Conservation (phyloP, 2,113 vertebrate genomes). For the Echinops telfairi region DNA sequence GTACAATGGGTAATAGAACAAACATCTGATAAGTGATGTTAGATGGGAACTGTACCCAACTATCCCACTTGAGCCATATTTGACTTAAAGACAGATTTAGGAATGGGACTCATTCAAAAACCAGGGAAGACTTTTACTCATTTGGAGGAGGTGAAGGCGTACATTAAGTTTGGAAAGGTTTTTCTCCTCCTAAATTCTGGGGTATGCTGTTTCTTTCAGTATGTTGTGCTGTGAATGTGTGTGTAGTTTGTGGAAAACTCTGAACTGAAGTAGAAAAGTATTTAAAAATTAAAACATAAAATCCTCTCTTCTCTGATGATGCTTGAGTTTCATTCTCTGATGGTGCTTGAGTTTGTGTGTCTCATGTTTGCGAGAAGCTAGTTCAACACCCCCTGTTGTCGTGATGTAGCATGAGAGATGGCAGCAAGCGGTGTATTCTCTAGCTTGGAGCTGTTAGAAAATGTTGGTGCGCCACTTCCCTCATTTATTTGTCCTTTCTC, state of each 20-base stretch:
- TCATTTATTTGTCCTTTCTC: slow-evolving; percentile 35
- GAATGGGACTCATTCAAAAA: background rate
- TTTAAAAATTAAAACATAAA: slow-evolving; percentile 9
- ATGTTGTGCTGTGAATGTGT: background rate
- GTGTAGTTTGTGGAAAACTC: background rate
- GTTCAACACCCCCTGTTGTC: background rate
- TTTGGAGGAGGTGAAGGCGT: background rate
- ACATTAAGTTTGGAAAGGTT: background rate
- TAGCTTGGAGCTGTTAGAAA: slow-evolving; percentile 9
- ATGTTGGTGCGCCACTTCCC: slow-evolving; percentile 39
- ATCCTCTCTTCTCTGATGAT: slow-evolving; percentile 13
- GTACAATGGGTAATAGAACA: background rate
- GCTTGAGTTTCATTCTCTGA: background rate
- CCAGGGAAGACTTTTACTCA: background rate
- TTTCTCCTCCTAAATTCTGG: background rate
- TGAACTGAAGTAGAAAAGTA: background rate
- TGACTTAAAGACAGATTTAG: background rate
- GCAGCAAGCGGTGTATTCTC: background rate
- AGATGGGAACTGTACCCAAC: background rate
- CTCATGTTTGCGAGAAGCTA: background rate
- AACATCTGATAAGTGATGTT: background rate
- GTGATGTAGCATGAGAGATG: slow-evolving; percentile 59
- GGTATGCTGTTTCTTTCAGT: background rate
- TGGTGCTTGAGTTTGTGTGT: background rate
- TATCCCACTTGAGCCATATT: background rate